A percentile compares a stretch with the other conserved stretches of the same genome.
Conservation (phyloP, 2,797 vertebrate genomes). For the Urophycis tenuis region DNA sequence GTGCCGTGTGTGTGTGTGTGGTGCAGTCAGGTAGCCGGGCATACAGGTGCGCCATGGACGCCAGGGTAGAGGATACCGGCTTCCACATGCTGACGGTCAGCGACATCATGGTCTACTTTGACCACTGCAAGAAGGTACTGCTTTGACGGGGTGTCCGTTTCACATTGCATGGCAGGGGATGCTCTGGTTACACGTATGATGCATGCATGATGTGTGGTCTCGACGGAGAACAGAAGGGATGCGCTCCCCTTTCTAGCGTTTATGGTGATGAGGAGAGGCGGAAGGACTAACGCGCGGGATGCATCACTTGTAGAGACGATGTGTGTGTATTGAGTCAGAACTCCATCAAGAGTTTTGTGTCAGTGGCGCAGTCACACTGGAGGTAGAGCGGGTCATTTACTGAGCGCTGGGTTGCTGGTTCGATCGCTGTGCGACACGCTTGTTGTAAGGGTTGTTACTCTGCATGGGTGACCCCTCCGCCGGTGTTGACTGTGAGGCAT, state of each 20-base stretch:
- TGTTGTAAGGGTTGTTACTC: neutral
- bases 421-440: neutral
- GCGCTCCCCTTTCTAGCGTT: neutral
- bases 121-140: slow-evolving; percentile 30
- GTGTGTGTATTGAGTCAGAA: neutral
- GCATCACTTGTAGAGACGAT: neutral
- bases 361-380: neutral
- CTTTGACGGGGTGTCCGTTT: neutral
- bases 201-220: neutral
- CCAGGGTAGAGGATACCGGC: slow-evolving; percentile 25
- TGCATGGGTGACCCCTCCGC: neutral
- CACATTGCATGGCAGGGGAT: neutral
- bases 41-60: slow-evolving; percentile 23
- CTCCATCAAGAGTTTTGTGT: neutral
- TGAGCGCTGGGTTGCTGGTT: neutral
- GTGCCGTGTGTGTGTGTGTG: neutral
- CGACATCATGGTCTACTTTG: slow-evolving; percentile 34
- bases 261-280: too few relatives aligned
- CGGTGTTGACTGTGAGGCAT: neutral
- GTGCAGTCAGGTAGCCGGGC: slow-evolving; percentile 3
- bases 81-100: slow-evolving; percentile 30
- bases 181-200: neutral
- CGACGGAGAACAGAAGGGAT: neutral
- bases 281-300: neutral
- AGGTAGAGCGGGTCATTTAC: neutral